These are phyloP conservation scores for Nasua narica DNA, from an alignment of 2,797 vertebrate species.

Conservation along the genomic window DNA sequence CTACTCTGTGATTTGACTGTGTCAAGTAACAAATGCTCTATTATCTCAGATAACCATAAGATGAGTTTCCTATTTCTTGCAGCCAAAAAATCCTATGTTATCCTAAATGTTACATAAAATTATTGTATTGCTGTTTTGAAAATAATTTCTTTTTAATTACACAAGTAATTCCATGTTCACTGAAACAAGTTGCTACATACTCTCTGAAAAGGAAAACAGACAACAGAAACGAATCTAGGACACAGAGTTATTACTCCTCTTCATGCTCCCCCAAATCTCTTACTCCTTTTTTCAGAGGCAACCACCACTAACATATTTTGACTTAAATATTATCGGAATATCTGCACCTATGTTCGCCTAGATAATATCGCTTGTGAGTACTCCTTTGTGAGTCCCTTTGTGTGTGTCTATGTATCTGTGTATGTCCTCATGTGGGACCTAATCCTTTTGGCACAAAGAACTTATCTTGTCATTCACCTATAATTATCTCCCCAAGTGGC, in stretches of 20 bases:
- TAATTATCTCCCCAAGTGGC: not conserved
- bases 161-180: not conserved
- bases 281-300: not conserved
- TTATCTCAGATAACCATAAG: constrained; percentile 20
- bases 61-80: not conserved
- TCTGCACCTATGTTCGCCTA: not conserved
- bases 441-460: not conserved
- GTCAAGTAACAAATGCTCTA: not conserved
- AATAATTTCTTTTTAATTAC: constrained; percentile 56
- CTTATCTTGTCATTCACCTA: constrained; percentile 19
- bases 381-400: not conserved
- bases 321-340: not conserved
- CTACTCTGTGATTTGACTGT: not conserved
- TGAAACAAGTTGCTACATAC: not conserved
- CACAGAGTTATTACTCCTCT: not conserved
- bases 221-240: not conserved
- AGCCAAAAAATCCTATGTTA: not conserved
- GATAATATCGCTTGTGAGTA: not conserved
- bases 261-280: not conserved
- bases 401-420: not conserved
- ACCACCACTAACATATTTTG: not conserved
- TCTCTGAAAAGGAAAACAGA: not conserved
- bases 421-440: not conserved
- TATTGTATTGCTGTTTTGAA: constrained; percentile 25
- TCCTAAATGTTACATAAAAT: not conserved